Conservation (phyloP, 23 tunicate genomes). For the Trididemnum miniatum region DNA sequence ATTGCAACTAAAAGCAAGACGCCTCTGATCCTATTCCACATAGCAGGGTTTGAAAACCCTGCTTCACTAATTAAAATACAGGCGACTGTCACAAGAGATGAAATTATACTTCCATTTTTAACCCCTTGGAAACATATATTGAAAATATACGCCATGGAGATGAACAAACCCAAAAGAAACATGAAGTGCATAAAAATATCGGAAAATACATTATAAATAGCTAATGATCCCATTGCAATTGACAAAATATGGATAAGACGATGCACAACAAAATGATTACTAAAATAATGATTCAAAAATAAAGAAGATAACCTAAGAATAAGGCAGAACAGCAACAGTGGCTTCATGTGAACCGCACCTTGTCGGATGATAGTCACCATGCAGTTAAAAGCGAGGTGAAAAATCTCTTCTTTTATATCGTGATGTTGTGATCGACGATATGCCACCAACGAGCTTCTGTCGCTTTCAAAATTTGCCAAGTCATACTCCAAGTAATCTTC, state of each 20-base stretch:
- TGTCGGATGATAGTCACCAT: constrained; percentile 1
- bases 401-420: constrained; percentile 4
- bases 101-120: constrained; percentile 18
- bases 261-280: neutral
- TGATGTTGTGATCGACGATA: neutral
- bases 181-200: constrained; percentile 24
- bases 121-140: neutral
- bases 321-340: neutral
- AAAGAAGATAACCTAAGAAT: neutral
- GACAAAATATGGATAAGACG: neutral
- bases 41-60: constrained; percentile 22
- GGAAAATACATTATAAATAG: constrained; percentile 24
- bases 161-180: constrained; percentile 8
- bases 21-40: constrained; percentile 87
- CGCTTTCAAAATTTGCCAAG: neutral
- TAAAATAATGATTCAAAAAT: neutral
- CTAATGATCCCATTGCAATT: constrained; percentile 25
- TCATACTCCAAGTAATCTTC: constrained; percentile 12
- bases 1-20: constrained; percentile 63
- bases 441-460: neutral
- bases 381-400: constrained; percentile 10
- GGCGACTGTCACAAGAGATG: constrained; percentile 41
- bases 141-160: neutral
- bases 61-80: constrained; percentile 51
- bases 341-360: neutral